Conservation (phyloP, 2,888 invertebrate species). For the Tortricodes alternella region DNA sequence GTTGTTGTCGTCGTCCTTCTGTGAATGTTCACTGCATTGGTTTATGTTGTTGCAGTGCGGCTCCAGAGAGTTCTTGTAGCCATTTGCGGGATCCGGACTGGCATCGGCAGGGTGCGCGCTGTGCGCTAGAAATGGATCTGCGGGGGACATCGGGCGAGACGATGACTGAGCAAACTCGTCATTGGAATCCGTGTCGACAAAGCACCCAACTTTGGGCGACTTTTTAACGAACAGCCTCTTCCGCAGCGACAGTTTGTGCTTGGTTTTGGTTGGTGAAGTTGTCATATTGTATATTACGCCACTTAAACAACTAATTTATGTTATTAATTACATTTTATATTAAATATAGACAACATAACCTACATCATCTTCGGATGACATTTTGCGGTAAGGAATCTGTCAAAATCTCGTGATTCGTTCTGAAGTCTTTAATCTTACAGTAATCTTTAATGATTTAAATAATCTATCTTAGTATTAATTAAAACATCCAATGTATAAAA, state of each 20-base stretch:
- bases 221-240: conserved; percentile 78
- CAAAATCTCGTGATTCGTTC: conserved; percentile 36
- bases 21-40: conserved; percentile 46
- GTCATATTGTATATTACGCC: conserved; percentile 72
- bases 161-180: conserved; percentile 69
- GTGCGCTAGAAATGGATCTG: conserved; percentile 73
- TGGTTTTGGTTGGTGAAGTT: conserved; percentile 75
- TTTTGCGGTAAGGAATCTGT: conserved; percentile 49
- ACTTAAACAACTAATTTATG: conserved; percentile 65
- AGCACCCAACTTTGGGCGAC: conserved; percentile 80
- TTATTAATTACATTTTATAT: conserved; percentile 79
- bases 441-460: neutral
- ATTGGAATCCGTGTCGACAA: conserved; percentile 75
- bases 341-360: conserved; percentile 75
- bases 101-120: conserved; percentile 62
- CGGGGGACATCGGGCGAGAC: conserved; percentile 76
- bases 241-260: conserved; percentile 76
- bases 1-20: conserved; percentile 63
- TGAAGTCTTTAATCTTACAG: conserved; percentile 3
- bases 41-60: conserved; percentile 49
- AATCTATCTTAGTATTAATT: no score
- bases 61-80: conserved; percentile 51
- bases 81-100: conserved; percentile 49
- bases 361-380: conserved; percentile 58
- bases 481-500: no score